These are phyloP conservation scores for Lampris incognitus DNA, from an alignment of 2,113 vertebrate genomes.

Conservation along the genomic window DNA sequence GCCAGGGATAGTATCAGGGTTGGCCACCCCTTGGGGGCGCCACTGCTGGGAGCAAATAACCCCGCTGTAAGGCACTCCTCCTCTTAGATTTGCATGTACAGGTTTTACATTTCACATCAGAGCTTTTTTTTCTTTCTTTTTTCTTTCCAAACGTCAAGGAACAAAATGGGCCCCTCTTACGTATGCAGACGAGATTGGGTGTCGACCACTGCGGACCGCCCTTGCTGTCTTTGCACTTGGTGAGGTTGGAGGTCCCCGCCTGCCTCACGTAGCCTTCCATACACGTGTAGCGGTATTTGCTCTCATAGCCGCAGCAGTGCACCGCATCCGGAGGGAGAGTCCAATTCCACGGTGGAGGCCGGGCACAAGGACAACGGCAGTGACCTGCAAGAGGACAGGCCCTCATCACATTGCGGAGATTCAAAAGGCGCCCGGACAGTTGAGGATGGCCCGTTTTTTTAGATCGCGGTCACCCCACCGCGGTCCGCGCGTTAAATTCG, in stretches of 20 bases:
- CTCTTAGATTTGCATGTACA: no score
- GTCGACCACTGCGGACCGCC: rapidly evolving
- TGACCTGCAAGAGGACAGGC: conserved; percentile 20
- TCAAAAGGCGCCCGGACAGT: no score
- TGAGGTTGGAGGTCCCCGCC: conserved; percentile 74
- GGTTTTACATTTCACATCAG: no score
- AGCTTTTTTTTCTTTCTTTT: not conserved
- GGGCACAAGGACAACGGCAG: not conserved
- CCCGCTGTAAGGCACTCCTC: no score
- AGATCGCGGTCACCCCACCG: no score
- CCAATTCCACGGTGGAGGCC: rapidly evolving
- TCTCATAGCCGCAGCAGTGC: rapidly evolving
- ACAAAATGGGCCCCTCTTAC: conserved; percentile 56
- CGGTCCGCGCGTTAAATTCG: no score
- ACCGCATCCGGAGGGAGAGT: not conserved
- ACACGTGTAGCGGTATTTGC: conserved; percentile 44
- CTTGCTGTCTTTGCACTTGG: rapidly evolving
- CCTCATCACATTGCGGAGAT: not conserved
- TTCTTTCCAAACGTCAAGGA: not conserved
- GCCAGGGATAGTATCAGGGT: no score
- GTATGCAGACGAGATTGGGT: conserved; percentile 32
- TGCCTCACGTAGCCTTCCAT: conserved; percentile 46
- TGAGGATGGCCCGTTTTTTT: no score
- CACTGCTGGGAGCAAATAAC: no score
- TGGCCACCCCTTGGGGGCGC: no score